phyloP scores from a whole-genome alignment of 2,888 invertebrate species.

The Eubasilissa splendida region DNA sequence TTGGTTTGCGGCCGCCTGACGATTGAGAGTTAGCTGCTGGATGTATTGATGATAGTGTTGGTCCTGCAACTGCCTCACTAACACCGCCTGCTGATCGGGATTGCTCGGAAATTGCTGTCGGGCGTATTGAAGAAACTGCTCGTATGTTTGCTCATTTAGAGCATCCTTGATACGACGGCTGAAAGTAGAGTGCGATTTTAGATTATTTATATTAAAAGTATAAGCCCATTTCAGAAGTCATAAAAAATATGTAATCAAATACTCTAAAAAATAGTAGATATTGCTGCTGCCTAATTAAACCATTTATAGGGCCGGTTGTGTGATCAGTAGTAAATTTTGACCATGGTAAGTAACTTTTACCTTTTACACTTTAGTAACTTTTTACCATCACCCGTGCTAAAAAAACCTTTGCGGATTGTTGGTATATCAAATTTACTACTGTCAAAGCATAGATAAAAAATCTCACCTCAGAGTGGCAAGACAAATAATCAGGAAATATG shows the following conservation, averaged over 20 bases:
- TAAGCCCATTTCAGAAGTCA: neutral
- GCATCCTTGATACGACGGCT: conserved; percentile 94
- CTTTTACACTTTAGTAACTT: too few relatives aligned
- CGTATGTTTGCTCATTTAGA: conserved; percentile 93
- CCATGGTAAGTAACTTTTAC: too few relatives aligned
- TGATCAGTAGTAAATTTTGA: too few relatives aligned
- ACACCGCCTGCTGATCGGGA: conserved; percentile 91
- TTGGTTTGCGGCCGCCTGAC: conserved; percentile 62
- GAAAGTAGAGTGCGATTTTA: conserved; percentile 54
- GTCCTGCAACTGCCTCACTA: conserved; percentile 96
- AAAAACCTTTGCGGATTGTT: too few relatives aligned
- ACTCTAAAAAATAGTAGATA: neutral
- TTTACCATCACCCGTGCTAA: too few relatives aligned
- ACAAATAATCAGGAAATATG: too few relatives aligned
- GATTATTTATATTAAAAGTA: too few relatives aligned
- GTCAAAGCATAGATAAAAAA: too few relatives aligned
- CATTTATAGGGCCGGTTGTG: too few relatives aligned
- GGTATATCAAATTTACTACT: too few relatives aligned
- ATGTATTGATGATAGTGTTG: conserved; percentile 99
- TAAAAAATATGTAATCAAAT: neutral
- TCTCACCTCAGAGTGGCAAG: too few relatives aligned
- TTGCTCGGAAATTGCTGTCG: conserved; percentile 93
- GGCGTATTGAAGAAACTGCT: conserved; percentile 90
- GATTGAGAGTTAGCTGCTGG: conserved; percentile 84
- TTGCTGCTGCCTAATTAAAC: too few relatives aligned